Evolutionary conservation across 2,797 vertebrate species (phyloP), one percentile per base, ranked within the genome.

Genomic region (Orientallactaga sibirica): DNA sequence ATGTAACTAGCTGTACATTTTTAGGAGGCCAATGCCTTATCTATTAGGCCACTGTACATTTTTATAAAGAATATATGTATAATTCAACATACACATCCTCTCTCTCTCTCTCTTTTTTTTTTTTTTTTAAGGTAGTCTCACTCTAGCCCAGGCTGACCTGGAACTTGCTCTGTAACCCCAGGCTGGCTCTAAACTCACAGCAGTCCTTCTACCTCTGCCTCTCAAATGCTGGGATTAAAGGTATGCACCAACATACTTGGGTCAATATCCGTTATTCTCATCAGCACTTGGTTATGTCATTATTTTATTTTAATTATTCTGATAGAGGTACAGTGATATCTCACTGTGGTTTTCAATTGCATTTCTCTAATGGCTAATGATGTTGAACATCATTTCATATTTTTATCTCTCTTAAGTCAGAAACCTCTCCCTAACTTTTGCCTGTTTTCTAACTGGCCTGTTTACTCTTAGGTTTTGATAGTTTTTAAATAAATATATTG

Each of bases 21-120:
- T 93, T 96, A 95, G 95, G 92, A 96, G 81, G 93, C 90, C 96
- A 97, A 83, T 93, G 93, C 96, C 95, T 94, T 97, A 93, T 93
- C 95, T 95, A 96, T 93, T 95, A 96, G 95, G 95, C 95, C 43
- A 48, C 18, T 64, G 16, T 55, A 94, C 18, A 55, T 88, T 87
- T 55, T 88, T 67, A 84, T 18, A 70, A 61, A 55, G 22, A 55
- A 41, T 91, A 4, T 37, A 73, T 27, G 9, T 37, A 73, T 27
- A 7, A 74, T 43, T 64, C 62, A 24, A 8, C 9, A 64, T 64
- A 20, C 62, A 64, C 7, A 64, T 25, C 15, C 2, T 4, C 15
- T 58, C 16, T 58, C 12, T 58, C 16, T 58, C 12, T 58, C 16
- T 58, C 12, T 58, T 16, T 58, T 0, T 58, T 58, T 58, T 15